Base-by-base conservation (phyloP, 2,113 vertebrate species). In the Scomber scombrus region DNA sequence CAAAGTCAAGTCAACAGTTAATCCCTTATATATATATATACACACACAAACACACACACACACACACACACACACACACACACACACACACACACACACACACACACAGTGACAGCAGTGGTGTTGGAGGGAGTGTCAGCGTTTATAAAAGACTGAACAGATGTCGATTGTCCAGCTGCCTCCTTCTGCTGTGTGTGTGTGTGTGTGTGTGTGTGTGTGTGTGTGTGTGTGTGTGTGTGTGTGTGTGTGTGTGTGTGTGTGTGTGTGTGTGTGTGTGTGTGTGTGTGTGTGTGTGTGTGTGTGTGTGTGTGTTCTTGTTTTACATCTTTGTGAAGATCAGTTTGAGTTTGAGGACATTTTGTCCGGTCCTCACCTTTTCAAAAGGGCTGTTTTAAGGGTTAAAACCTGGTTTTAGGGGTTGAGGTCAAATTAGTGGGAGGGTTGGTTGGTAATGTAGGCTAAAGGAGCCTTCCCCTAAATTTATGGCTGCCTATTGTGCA, bases 101-200 rank as follows among this genome's bases (percentile, higher is more conserved):
- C 56, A 23, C 64, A 29, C 49, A 65, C 13, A 65, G 54, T 69
- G 61, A 52, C 54, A 69, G 58, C 57, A 74, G 69, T 63, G 52
- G 58, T 71, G 63, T 77, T 80, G 45, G 64, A 62, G 79, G 69
- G 61, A 67, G 81, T 79, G 71, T 78, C 65, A 80, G 81, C 11
- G 7, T 76, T 68, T 79, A 52, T 47, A 47, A 78, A 81, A 66
- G 18, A 78, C 43, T 70, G 72, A 84, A 71, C 86, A 90, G 84
- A 85, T 88, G 79, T 75, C 43, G 45, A 15, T 69, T 78, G 81
- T 81, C 81, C 82, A 83, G 79, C 82, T 88, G 86, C 69, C 43
- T 55, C 78, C 60, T 51, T 29, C 5, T 52, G n/a, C 49, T 29
- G 5, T 19, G 14, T 67, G n/a, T 63, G 40, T 50, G 61, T 26